Base-by-base conservation (phyloP, 1,140 invertebrate genomes). In the Drosophila prosaltans region DNA sequence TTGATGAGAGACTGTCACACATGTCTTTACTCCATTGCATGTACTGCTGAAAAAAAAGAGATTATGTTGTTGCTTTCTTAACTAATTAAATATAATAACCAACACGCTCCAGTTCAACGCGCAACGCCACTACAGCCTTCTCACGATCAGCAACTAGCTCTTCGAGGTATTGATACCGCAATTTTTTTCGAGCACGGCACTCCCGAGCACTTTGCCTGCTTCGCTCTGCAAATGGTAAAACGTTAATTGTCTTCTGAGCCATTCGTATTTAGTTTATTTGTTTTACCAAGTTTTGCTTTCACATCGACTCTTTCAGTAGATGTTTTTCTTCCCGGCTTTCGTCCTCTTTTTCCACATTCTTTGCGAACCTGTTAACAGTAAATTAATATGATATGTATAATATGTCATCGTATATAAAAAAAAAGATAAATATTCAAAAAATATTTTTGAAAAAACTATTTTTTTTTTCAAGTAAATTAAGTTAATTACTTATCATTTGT, bases 181-280 rank as follows among this genome's bases (percentile, higher is more conserved):
- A 94, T 91, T 99, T 99, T 93, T 99, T 99, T 45, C 98, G 94
- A 41, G 98, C 98, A 77, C 98, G 95, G 92, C 98, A 99, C 94
- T 99, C 98, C 81, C 98, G 94, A 72, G 98, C 98, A 94, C 97
- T 98, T 94, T 99, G 98, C 75, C 98, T 94, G 93, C 98, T 99
- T 61, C 98, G 94, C 93, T 99, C 98, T 97, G 26, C 1, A 70
- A 28, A 61, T 60, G 40, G 36, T 43, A 2, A 30, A 2, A 30
- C 4, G 28, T 2, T 30, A 30, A 30, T 2, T 2, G 2, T 2
- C 28, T 30, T 30, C 28, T 30, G 28, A 30, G 28, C 3, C 3
- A 68, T 60, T 43, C 11, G 48, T 39, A n/a, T 28, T 45, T 54
- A 39, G 32, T 8, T n/a, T 45, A 8, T 39, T 28, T 51, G 9